Base-by-base conservation (phyloP, 2,113 vertebrate species). In the Amblyornis subalaris region DNA sequence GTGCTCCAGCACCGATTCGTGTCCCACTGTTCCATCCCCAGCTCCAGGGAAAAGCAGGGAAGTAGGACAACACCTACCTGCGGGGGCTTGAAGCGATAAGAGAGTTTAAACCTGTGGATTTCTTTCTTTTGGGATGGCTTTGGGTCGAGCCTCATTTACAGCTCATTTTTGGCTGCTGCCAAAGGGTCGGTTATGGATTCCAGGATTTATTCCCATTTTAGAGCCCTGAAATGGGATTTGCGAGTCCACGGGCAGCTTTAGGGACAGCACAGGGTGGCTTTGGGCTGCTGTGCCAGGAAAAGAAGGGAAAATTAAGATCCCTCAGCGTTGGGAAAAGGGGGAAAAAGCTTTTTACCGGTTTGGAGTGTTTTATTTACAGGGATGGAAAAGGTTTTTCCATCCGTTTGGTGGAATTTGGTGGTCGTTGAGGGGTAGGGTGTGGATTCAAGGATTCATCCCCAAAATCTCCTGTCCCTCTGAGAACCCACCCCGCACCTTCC, bases 101-200 rank as follows among this genome's bases (percentile, higher is more conserved):
- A 29, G 26, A 0, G 0, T 51, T 45, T 10, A 36, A 20, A 66
- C 3, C 24, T 11, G 2, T 10, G 7, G 3, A 10, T 19, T 33
- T 2, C 0, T 58, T 61, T 50, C 16, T n/a, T 62, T 76, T 15
- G 18, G 57, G 42, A 4, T 6, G 6, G 11, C 15, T n/a, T 42
- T 36, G 36, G 36, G 35, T 86, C 33, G 12, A 19, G 19, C 22
- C 9, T 42, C 23, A 0, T 28, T 65, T 24, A 1, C 0, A 3
- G 33, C 9, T 40, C 35, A 7, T 55, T 60, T 40, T 13, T 42
- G 35, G 29, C 13, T 31, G 48, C 65, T 35, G 25, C 9, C 4
- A 1, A 31, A 55, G 25, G 20, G 4, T 22, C 2, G 40, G 35
- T 31, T 4, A 5, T 31, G 35, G 31, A 57, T 64, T 57, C 18